A percentile compares a stretch with the other conserved stretches of the same genome.
phyloP scores from a whole-genome alignment of 2,797 vertebrate species.

The Rhinatrema bivittatum region DNA sequence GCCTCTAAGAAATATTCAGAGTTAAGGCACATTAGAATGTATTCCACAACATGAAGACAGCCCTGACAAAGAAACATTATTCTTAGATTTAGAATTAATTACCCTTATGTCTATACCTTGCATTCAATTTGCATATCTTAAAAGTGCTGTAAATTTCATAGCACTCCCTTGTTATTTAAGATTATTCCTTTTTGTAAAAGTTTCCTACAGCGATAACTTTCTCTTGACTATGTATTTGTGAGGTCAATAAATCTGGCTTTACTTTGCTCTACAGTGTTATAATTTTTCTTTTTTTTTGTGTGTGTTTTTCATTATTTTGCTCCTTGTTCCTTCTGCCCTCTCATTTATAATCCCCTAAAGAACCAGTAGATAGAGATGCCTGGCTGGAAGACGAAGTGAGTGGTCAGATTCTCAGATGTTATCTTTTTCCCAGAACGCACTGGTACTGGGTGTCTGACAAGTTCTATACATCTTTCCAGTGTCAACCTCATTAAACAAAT shows the following conservation, averaged over 20 bases:
- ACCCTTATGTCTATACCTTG: constrained; percentile 88
- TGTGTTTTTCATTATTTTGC: constrained; percentile 75
- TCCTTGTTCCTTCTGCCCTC: constrained; percentile 74
- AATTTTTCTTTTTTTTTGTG: constrained; percentile 62
- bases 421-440: constrained; percentile 79
- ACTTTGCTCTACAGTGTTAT: constrained; percentile 44
- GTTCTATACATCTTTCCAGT: constrained; percentile 89
- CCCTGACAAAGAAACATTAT: constrained; percentile 96
- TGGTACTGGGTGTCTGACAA: constrained; percentile 82
- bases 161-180: constrained; percentile 74
- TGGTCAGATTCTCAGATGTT: constrained; percentile 83
- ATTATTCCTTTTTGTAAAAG: constrained; percentile 52
- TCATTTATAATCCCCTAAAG: constrained; percentile 85
- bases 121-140: constrained; percentile 97
- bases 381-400: constrained; percentile 80
- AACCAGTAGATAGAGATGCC: constrained; percentile 76
- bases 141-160: constrained; percentile 81
- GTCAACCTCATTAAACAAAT: constrained; percentile 90
- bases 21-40: constrained; percentile 89
- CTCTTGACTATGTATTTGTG: constrained; percentile 49
- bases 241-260: constrained; percentile 64
- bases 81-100: constrained; percentile 90
- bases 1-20: constrained; percentile 80
- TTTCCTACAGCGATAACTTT: constrained; percentile 60
- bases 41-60: constrained; percentile 86